Percentiles rank a stretch among this genome's conserved stretches.
These are phyloP conservation scores for Gymnoscelis rufifasciata DNA, from an alignment of 2,888 invertebrate genomes.

Conservation along the genomic window DNA sequence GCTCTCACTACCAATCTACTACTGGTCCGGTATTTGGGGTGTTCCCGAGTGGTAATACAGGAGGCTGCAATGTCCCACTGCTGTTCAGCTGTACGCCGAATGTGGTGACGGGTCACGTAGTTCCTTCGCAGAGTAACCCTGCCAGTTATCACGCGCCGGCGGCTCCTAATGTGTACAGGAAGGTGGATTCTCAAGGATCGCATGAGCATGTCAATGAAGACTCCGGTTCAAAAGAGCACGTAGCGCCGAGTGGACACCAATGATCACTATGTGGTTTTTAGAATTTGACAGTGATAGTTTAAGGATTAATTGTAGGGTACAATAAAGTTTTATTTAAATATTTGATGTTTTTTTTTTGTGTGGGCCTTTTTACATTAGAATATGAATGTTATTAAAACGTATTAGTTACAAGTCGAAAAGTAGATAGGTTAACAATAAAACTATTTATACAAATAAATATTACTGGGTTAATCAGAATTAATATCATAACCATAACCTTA, in stretches of 20 bases:
- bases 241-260: constrained; percentile 28
- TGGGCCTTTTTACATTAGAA: too few relatives aligned
- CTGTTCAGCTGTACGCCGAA: constrained; percentile 65
- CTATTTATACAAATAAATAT: too few relatives aligned
- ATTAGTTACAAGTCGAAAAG: too few relatives aligned
- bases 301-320: neutral
- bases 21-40: constrained; percentile 48
- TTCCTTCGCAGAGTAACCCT: constrained; percentile 36
- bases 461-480: too few relatives aligned
- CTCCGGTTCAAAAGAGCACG: constrained; percentile 32
- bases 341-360: neutral
- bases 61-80: constrained; percentile 57
- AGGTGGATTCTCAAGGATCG: constrained; percentile 38
- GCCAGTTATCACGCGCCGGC: neutral
- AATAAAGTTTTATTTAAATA: neutral
- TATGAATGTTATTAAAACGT: too few relatives aligned
- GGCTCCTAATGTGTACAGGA: constrained; percentile 36
- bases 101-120: constrained; percentile 51
- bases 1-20: constrained; percentile 27
- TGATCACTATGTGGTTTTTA: constrained; percentile 9
- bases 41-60: constrained; percentile 56
- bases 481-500: too few relatives aligned
- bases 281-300: constrained; percentile 2
- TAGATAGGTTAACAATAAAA: too few relatives aligned
- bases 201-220: constrained; percentile 15